Conservation (phyloP, 2,797 vertebrate species). For the Ctenochaetus hawaiiensis region DNA sequence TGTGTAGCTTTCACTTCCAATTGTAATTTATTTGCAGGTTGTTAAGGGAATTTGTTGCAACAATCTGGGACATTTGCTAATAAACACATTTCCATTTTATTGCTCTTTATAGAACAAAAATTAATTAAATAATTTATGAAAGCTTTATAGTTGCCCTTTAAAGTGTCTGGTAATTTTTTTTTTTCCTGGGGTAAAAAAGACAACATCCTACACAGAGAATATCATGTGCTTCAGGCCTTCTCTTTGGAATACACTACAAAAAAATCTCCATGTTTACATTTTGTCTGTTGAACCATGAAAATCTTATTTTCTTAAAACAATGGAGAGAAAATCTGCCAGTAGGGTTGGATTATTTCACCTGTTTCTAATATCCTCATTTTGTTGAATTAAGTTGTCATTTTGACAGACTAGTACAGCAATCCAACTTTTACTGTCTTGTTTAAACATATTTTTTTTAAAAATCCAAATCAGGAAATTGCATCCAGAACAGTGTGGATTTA, state of each 20-base stretch:
- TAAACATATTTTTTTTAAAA: not conserved
- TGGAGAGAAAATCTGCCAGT: not conserved
- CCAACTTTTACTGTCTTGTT: not conserved
- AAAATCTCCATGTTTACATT: conserved; percentile 14
- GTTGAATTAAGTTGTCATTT: not conserved
- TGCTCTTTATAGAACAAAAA: conserved; percentile 29
- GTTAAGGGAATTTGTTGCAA: conserved; percentile 47
- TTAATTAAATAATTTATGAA: conserved; percentile 34
- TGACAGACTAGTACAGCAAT: not conserved
- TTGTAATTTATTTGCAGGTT: conserved; percentile 56
- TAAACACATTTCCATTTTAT: conserved; percentile 46
- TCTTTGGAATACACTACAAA: conserved; percentile 2
- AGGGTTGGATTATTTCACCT: conserved; percentile 18
- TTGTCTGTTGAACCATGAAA: conserved; percentile 32
- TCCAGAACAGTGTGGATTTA: not conserved
- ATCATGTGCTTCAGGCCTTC: conserved; percentile 30
- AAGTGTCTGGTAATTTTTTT: not conserved
- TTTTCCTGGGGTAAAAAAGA: not conserved
- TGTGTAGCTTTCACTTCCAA: conserved; percentile 54
- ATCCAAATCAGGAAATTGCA: fast-evolving
- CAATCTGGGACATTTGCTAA: conserved; percentile 36
- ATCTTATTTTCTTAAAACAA: conserved; percentile 46
- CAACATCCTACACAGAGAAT: conserved; percentile 2
- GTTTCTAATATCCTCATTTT: conserved; percentile 37
- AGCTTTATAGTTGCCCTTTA: conserved; percentile 26